phyloP scores from a whole-genome alignment of 2,888 invertebrate genomes.

The Stegophylla sp. region DNA sequence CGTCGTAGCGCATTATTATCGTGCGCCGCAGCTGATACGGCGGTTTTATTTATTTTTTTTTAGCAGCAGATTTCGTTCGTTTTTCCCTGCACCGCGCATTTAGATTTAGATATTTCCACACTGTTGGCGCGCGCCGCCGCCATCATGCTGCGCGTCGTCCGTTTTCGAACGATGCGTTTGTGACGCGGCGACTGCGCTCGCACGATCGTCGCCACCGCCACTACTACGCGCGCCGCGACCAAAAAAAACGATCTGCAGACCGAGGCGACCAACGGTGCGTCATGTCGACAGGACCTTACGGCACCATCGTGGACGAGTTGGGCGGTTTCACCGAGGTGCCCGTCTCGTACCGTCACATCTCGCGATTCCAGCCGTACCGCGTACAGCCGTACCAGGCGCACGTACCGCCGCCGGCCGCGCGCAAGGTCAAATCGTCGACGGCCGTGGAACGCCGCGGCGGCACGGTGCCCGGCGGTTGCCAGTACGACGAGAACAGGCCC shows the following conservation, averaged over 20 bases:
- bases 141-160: not conserved
- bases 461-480: slow-evolving; percentile 58
- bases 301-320: slow-evolving; percentile 50
- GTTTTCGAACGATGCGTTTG: not conserved
- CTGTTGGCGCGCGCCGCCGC: not conserved
- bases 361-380: slow-evolving; percentile 51
- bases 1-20: no score
- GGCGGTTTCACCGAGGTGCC: slow-evolving; percentile 55
- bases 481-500: slow-evolving; percentile 56
- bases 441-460: slow-evolving; percentile 60
- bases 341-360: slow-evolving; percentile 54
- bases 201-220: not conserved
- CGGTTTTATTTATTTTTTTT: no score
- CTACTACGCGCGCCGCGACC: not conserved
- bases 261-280: not conserved
- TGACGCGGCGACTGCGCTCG: not conserved
- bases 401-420: slow-evolving; percentile 34
- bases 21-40: no score
- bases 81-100: no score
- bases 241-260: not conserved
- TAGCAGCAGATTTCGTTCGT: no score
- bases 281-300: slow-evolving; percentile 53
- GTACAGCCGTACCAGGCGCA: slow-evolving; percentile 52
- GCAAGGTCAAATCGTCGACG: slow-evolving; percentile 52
- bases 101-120: no score